Percentiles rank a stretch among this genome's conserved stretches.
These are phyloP conservation scores for Leucopsar rothschildi DNA, from an alignment of 2,113 vertebrate species.

Conservation along the genomic window DNA sequence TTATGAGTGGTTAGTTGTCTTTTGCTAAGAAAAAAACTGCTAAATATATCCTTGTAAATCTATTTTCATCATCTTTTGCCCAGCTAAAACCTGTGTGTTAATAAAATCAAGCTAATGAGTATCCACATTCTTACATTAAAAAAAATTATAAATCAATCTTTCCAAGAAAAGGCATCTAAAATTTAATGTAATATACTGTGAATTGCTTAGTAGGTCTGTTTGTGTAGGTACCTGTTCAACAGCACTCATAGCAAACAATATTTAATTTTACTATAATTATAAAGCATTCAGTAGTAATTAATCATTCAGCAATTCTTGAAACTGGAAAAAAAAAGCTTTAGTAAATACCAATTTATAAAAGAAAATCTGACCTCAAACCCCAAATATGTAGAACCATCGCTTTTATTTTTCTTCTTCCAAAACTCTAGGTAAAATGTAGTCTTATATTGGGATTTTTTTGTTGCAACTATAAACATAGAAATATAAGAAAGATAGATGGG, in stretches of 20 bases:
- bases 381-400: rapidly evolving
- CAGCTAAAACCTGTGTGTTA: background rate
- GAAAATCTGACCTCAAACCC: rapidly evolving
- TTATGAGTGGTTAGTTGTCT: background rate
- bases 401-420: background rate
- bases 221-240: background rate
- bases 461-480: background rate
- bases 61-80: background rate
- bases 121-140: background rate
- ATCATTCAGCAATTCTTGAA: background rate
- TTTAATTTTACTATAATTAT: background rate
- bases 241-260: background rate
- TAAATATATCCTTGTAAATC: background rate
- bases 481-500: background rate
- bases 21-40: background rate
- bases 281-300: background rate
- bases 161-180: background rate
- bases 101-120: background rate
- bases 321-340: background rate
- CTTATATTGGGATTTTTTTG: background rate
- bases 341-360: rapidly evolving
- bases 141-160: background rate
- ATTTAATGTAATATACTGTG: background rate
- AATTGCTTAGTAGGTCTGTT: background rate
- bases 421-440: background rate